Conservation (phyloP, 1,140 invertebrate genomes). For the Elymnias hypermnestra region DNA sequence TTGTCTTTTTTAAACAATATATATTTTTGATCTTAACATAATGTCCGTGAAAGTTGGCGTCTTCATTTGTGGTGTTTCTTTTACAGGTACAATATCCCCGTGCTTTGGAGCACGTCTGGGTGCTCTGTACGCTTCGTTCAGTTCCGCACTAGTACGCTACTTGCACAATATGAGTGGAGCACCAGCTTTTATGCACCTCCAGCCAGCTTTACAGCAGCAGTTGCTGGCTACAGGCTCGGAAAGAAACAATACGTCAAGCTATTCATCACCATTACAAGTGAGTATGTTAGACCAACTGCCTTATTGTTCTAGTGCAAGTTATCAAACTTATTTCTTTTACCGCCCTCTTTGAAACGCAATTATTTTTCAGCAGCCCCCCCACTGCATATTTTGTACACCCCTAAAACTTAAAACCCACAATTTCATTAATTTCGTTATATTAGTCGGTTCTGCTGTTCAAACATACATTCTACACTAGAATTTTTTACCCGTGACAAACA, state of each 20-base stretch:
- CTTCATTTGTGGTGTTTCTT: slow-evolving; percentile 6
- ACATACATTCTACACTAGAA: no score
- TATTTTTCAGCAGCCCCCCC: no score
- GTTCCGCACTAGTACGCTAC: slow-evolving; percentile 86
- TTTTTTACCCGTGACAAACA: no score
- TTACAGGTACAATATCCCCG: slow-evolving; percentile 82
- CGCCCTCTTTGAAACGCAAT: background rate
- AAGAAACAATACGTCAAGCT: slow-evolving; percentile 38
- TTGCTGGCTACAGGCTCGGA: slow-evolving; percentile 48
- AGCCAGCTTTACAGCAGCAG: slow-evolving; percentile 58
- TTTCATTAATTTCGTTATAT: no score
- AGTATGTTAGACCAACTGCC: background rate
- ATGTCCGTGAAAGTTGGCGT: no score
- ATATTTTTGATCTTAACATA: no score
- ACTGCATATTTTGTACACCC: no score
- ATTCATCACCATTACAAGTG: slow-evolving; percentile 32
- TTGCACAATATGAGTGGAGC: slow-evolving; percentile 79
- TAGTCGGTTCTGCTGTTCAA: no score
- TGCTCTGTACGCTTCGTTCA: slow-evolving; percentile 86
- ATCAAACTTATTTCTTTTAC: no score
- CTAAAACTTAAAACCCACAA: no score
- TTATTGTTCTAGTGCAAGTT: background rate
- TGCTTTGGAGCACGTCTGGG: slow-evolving; percentile 84
- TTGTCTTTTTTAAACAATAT: no score
- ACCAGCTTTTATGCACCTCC: slow-evolving; percentile 46